phyloP scores from a whole-genome alignment of 2,797 vertebrate genomes.

The Galaxias olidus region DNA sequence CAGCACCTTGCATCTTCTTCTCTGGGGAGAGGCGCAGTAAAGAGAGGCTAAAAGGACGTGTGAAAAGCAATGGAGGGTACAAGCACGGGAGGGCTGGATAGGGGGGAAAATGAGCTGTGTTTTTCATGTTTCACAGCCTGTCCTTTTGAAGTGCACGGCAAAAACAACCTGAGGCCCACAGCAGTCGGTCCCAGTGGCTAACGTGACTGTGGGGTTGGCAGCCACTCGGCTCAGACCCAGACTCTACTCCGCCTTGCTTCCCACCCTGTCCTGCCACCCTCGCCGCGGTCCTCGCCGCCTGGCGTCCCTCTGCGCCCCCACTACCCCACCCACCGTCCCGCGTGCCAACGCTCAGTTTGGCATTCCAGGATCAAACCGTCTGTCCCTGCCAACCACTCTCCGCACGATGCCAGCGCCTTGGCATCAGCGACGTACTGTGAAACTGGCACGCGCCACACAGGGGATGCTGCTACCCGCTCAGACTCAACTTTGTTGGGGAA shows the following conservation, averaged over 20 bases:
- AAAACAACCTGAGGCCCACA: constrained; percentile 71
- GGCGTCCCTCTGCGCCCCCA: constrained; percentile 20
- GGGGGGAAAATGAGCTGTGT: constrained; percentile 56
- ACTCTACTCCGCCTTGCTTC: constrained; percentile 59
- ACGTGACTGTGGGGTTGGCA: constrained; percentile 71
- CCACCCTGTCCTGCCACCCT: constrained; percentile 62
- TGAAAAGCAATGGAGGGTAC: constrained; percentile 20
- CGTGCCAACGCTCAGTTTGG: constrained; percentile 69
- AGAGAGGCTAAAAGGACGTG: constrained; percentile 26
- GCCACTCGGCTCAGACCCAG: constrained; percentile 48
- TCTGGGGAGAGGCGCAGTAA: constrained; percentile 49
- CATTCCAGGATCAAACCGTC: constrained; percentile 56
- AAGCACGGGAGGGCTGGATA: constrained; percentile 51
- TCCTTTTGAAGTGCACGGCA: constrained; percentile 71
- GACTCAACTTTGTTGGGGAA: constrained; percentile 63
- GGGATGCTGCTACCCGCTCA: constrained; percentile 57
- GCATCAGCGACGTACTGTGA: constrained; percentile 49
- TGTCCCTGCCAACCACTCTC: constrained; percentile 61
- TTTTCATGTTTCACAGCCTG: constrained; percentile 69
- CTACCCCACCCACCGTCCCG: constrained; percentile 53
- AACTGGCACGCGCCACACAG: constrained; percentile 53
- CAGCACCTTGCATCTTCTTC: constrained; percentile 61
- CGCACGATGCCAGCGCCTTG: constrained; percentile 62
- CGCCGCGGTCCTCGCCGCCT: constrained; percentile 29
- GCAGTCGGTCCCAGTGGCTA: constrained; percentile 67